Evolutionary conservation across 2,888 invertebrate genomes (phyloP), one percentile per base, ranked within the genome.

Genomic region (Tanytarsus gracilentus): DNA sequence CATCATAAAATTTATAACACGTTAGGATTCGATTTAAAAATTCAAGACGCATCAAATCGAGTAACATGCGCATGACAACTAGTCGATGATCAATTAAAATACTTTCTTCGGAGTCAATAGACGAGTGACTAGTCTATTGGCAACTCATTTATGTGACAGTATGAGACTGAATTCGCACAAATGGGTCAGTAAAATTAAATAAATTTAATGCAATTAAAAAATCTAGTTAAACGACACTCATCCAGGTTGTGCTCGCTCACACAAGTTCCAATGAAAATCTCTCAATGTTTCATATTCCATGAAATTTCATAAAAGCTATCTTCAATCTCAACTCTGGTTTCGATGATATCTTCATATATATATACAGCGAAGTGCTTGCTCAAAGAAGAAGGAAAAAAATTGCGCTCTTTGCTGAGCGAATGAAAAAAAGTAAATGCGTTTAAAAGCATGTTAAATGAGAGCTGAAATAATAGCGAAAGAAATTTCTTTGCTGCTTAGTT

Each of bases 401-500:
- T 16, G n/a, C 18, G 11, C 44, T 18, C 18, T 16, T 44, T 23
- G 44, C 44, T 9, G 23, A 44, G 18, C 18, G 39, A 39, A 39
- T 6, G 39, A 44, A 44, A 44, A 9, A 21, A 44, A 33, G n/a
- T n/a, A n/a, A n/a, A n/a, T n/a, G n/a, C n/a, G n/a, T n/a, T n/a
- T n/a, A n/a, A n/a, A n/a, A n/a, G n/a, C n/a, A n/a, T n/a, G n/a
- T n/a, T n/a, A n/a, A n/a, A n/a, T n/a, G n/a, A 11, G 33, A 11
- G 33, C 9, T 9, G 33, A 33, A 33, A 33, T 33, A 33, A 33
- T 33, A 33, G 33, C 33, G 33, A 33, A 44, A 44, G 21, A 23
- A 23, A 44, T 44, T 44, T 44, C 44, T 44, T n/a, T 44, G 36
- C 44, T 44, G 44, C 44, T 44, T 44, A 44, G 44, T 44, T 44